Conservation (phyloP, 2,888 invertebrate genomes). For the Sthenelais limicola region DNA sequence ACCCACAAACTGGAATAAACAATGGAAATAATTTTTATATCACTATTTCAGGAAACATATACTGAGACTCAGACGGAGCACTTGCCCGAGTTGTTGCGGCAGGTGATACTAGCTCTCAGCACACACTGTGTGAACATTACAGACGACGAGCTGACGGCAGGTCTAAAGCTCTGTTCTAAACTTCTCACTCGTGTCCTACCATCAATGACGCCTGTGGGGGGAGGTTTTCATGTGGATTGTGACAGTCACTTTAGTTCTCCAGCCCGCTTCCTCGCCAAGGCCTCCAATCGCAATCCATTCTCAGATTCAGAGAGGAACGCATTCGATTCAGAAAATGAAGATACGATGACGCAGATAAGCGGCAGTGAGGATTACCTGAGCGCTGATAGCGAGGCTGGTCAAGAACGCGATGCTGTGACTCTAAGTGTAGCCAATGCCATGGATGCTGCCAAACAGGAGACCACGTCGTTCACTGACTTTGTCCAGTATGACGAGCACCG, state of each 20-base stretch:
- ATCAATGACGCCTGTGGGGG: conserved; percentile 58
- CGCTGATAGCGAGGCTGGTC: conserved; percentile 44
- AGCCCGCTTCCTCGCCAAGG: not conserved
- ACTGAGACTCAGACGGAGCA: conserved; percentile 84
- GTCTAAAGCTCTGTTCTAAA: conserved; percentile 81
- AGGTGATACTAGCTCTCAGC: conserved; percentile 78
- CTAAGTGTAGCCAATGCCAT: not conserved
- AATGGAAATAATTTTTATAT: no score
- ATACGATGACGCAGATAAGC: conserved; percentile 15
- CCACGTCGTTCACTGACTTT: conserved; percentile 47
- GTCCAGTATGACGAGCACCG: conserved; percentile 45
- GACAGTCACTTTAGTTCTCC: conserved; percentile 24
- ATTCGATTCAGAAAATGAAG: not conserved
- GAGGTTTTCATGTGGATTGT: no score
- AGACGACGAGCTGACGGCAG: conserved; percentile 78
- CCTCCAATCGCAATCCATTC: not conserved
- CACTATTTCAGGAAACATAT: conserved; percentile 80
- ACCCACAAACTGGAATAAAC: no score
- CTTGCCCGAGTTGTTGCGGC: conserved; percentile 83
- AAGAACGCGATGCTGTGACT: not conserved
- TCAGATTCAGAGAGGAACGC: not conserved
- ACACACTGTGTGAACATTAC: conserved; percentile 76
- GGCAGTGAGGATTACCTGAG: conserved; percentile 46
- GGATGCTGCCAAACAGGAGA: conserved; percentile 25
- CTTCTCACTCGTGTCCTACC: conserved; percentile 84